Evolutionary conservation across 2,888 invertebrate genomes (phyloP).

Genomic region (Seira sanloemensis): DNA sequence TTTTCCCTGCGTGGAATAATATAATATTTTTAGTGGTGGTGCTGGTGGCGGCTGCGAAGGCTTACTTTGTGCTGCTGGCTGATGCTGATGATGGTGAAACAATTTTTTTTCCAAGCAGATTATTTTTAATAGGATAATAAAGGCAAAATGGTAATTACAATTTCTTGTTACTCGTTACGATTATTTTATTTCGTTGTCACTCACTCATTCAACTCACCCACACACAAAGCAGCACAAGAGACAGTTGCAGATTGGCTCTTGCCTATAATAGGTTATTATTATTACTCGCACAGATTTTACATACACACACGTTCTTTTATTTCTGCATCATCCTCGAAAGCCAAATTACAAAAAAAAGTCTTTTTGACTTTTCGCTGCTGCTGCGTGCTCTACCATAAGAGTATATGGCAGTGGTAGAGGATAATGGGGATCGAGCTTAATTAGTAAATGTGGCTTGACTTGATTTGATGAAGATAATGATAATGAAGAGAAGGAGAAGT

Average conservation of each 20-base stretch:
- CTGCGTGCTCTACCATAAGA: too few species aligned
- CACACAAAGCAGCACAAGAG: conserved; percentile 22
- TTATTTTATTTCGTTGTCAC: conserved; percentile 40
- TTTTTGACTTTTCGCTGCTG: too few species aligned
- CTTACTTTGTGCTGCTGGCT: not conserved
- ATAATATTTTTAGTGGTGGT: not conserved
- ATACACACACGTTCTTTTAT: too few species aligned
- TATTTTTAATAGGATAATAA: conserved; percentile 64
- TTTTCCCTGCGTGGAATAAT: too few species aligned
- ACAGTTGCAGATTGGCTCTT: conserved; percentile 23
- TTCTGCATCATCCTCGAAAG: too few species aligned
- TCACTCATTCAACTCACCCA: conserved; percentile 34
- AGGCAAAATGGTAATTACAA: conserved; percentile 63
- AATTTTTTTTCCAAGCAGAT: conserved; percentile 49
- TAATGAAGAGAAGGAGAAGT: conserved; percentile 32
- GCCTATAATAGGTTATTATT: conserved; percentile 35
- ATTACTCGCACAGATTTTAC: too few species aligned
- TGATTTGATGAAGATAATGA: conserved; percentile 42
- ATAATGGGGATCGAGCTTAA: conserved; percentile 27
- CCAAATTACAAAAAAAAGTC: too few species aligned
- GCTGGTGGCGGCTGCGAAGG: not conserved
- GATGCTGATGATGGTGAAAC: conserved; percentile 24
- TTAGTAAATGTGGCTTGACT: conserved; percentile 28
- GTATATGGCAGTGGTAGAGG: conserved; percentile 2
- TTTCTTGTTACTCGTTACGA: conserved; percentile 41